Conservation (phyloP, 2,113 vertebrate genomes). For the Oxyruncus cristatus region DNA sequence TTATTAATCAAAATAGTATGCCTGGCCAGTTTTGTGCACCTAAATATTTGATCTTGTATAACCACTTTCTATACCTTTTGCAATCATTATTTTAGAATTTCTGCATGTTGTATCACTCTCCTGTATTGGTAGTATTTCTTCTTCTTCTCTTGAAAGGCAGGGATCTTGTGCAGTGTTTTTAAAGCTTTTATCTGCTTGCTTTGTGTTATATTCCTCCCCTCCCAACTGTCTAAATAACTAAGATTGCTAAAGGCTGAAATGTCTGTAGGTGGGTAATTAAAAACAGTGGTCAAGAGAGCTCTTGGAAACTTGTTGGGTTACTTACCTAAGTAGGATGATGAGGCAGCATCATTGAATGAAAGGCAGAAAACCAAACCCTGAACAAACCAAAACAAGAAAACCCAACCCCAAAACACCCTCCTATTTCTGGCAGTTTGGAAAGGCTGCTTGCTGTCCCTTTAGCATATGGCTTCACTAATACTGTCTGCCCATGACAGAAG, state of each 20-base stretch:
- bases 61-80: neutral
- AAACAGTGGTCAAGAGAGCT: constrained; percentile 2
- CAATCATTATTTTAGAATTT: neutral
- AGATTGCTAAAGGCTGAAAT: constrained; percentile 7
- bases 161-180: neutral
- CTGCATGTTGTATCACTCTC: neutral
- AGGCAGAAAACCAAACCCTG: neutral
- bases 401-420: neutral
- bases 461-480: neutral
- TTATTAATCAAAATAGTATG: neutral
- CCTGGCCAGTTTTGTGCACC: neutral
- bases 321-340: constrained; percentile 14
- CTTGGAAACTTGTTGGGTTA: constrained; percentile 9
- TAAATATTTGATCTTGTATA: neutral
- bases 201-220: neutral
- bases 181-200: neutral
- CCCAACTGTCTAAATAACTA: neutral
- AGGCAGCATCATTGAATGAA: neutral
- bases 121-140: neutral
- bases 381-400: neutral
- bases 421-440: neutral
- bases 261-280: constrained; percentile 9
- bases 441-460: neutral
- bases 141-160: neutral
- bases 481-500: neutral